phyloP scores from a whole-genome alignment of 1,140 invertebrate species.

The Anthonomus grandis region DNA sequence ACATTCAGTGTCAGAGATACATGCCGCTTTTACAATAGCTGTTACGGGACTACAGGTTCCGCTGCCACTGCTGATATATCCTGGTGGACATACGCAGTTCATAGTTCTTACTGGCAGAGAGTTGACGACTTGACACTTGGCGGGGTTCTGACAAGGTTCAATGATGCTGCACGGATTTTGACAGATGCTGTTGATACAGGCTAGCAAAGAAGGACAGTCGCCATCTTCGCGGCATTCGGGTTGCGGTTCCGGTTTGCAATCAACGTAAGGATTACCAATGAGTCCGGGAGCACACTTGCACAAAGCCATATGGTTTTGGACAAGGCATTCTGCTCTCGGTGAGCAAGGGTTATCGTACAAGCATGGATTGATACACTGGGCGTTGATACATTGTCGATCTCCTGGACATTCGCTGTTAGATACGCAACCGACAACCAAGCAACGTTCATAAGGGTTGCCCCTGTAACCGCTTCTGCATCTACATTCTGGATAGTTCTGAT shows the following conservation, averaged over 20 bases:
- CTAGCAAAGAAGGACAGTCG: slow-evolving; percentile 74
- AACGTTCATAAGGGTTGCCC: slow-evolving; percentile 74
- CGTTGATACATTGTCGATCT: slow-evolving; percentile 80
- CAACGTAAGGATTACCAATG: slow-evolving; percentile 76
- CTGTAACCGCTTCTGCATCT: slow-evolving; percentile 75
- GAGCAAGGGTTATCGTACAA: slow-evolving; percentile 75
- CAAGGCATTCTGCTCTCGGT: slow-evolving; percentile 70
- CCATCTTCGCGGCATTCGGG: slow-evolving; percentile 76
- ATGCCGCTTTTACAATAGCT: slow-evolving; percentile 63
- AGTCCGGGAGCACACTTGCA: slow-evolving; percentile 74
- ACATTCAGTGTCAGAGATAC: slow-evolving; percentile 73
- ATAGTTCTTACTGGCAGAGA: slow-evolving; percentile 81
- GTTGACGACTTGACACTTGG: slow-evolving; percentile 75
- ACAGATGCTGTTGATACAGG: slow-evolving; percentile 79
- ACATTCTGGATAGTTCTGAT: slow-evolving; percentile 72
- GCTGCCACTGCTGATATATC: slow-evolving; percentile 81
- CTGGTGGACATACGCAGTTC: slow-evolving; percentile 82
- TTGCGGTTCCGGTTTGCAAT: slow-evolving; percentile 66
- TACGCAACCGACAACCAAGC: slow-evolving; percentile 78
- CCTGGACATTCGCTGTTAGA: slow-evolving; percentile 84
- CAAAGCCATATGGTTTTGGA: slow-evolving; percentile 75
- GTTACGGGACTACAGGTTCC: slow-evolving; percentile 71
- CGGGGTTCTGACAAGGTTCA: slow-evolving; percentile 74
- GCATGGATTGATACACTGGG: slow-evolving; percentile 84
- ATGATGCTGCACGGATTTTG: slow-evolving; percentile 76